phyloP scores from a whole-genome alignment of 2,888 invertebrate species.

The Alsophila aescularia region DNA sequence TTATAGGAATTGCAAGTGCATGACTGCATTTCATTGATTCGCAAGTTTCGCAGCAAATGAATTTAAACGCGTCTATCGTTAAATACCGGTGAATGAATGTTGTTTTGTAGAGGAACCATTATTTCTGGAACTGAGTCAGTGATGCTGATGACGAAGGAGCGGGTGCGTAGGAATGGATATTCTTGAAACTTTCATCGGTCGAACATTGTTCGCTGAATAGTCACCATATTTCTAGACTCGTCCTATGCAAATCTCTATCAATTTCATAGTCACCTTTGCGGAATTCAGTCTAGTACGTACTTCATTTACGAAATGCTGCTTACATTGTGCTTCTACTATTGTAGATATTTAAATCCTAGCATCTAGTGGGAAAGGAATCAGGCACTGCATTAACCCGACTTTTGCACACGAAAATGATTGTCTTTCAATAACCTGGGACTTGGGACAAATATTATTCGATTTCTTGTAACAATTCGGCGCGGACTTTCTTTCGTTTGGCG shows the following conservation, averaged over 20 bases:
- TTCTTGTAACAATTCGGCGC: no score
- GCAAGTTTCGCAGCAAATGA: background rate
- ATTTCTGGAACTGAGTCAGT: slow-evolving; percentile 66
- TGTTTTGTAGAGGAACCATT: slow-evolving; percentile 37
- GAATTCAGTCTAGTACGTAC: no score
- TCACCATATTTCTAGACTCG: slow-evolving; percentile 31
- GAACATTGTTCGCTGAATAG: slow-evolving; percentile 35
- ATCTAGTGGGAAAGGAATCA: no score
- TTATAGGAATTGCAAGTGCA: no score
- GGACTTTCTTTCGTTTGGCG: no score
- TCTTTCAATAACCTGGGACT: no score
- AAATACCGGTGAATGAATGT: slow-evolving; percentile 20
- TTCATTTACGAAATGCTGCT: no score
- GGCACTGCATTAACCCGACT: no score
- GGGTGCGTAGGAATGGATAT: slow-evolving; percentile 56
- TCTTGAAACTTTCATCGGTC: slow-evolving; percentile 31
- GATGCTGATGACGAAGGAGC: slow-evolving; percentile 47
- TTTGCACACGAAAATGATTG: no score
- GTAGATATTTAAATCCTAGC: no score
- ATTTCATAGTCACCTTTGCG: background rate
- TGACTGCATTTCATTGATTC: background rate
- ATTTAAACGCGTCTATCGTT: background rate
- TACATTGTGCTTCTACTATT: no score
- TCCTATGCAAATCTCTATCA: background rate
- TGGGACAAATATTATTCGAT: no score